phyloP scores from a whole-genome alignment of 2,113 vertebrate species.

The Craseonycteris thonglongyai region DNA sequence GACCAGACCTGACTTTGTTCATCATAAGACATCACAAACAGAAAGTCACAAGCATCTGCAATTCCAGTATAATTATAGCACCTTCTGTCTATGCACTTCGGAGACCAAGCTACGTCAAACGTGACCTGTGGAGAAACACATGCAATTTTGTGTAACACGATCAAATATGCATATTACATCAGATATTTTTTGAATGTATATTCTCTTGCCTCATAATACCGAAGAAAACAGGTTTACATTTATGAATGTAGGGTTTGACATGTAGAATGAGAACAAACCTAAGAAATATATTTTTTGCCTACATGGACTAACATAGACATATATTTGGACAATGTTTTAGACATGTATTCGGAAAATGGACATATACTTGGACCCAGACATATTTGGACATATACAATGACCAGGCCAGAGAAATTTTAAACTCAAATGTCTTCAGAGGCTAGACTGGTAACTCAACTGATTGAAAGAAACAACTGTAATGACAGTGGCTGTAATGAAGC shows the following conservation, averaged over 20 bases:
- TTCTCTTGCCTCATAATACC: constrained; percentile 23
- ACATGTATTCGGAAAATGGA: neutral
- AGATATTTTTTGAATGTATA: neutral
- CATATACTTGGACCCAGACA: neutral
- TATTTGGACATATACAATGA: neutral
- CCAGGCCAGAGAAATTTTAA: neutral
- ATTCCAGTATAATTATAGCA: constrained; percentile 93
- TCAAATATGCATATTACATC: neutral
- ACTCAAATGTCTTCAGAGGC: neutral
- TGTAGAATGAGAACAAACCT: neutral
- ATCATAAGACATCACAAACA: constrained; percentile 98
- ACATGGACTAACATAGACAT: neutral
- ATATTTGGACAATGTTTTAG: neutral
- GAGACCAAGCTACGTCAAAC: constrained; percentile 96
- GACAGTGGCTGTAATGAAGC: neutral
- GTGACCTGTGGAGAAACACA: constrained; percentile 85
- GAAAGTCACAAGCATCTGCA: constrained; percentile 91
- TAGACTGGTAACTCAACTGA: neutral
- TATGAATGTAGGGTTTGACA: neutral
- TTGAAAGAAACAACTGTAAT: neutral
- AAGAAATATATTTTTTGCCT: constrained; percentile 44
- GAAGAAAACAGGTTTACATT: neutral
- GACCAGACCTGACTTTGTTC: constrained; percentile 92
- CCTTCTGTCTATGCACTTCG: constrained; percentile 87
- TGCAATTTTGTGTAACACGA: neutral